Evolutionary conservation across 2,888 invertebrate genomes (phyloP).

Genomic region (Netelia inedita): DNA sequence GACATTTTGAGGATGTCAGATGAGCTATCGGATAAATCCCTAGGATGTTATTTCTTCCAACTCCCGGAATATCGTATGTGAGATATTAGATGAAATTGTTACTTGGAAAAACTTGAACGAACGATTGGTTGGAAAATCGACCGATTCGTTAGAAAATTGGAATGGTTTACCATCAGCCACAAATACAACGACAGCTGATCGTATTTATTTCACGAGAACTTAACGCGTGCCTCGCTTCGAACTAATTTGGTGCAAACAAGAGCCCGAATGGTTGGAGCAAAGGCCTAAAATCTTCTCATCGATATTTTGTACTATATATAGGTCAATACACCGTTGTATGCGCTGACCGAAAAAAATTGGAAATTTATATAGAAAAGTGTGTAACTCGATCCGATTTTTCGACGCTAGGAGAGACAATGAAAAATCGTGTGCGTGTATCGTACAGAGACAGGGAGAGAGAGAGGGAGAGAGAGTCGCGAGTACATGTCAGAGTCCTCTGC

Average conservation of each 20-base stretch:
- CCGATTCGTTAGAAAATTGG: too few species aligned
- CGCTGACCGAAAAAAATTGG: conserved; percentile 8
- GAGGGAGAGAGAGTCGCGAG: neutral
- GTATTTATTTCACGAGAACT: neutral
- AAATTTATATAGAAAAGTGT: conserved; percentile 36
- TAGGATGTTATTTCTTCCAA: neutral
- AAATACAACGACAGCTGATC: neutral
- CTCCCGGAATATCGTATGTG: neutral
- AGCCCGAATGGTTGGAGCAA: neutral
- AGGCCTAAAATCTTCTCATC: neutral
- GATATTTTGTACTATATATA: neutral
- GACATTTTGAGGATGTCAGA: neutral
- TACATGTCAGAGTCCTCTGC: conserved; percentile 18
- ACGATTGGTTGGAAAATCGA: too few species aligned
- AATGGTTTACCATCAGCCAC: too few species aligned
- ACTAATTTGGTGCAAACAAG: conserved; percentile 4
- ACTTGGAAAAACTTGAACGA: neutral
- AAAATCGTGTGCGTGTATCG: neutral
- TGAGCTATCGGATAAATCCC: neutral
- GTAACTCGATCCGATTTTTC: conserved; percentile 55
- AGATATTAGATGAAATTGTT: neutral
- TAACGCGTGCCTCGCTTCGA: neutral
- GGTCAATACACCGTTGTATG: neutral
- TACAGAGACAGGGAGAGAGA: neutral
- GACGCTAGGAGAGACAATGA: conserved; percentile 45